Conservation (phyloP, 1,140 invertebrate genomes). For the Dendrolimus punctatus region DNA sequence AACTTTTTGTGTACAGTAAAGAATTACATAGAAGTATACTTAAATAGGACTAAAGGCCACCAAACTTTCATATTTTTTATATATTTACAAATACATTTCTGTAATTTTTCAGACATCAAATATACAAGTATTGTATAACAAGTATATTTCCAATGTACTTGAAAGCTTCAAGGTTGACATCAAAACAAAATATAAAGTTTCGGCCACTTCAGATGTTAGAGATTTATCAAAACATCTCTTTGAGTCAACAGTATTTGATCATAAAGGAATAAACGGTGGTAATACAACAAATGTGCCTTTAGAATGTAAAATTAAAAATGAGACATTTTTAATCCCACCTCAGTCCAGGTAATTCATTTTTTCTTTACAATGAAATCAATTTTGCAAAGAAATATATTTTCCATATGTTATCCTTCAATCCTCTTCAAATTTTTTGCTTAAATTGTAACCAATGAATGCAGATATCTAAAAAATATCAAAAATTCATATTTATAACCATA, state of each 20-base stretch:
- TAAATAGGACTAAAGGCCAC: too few relatives aligned
- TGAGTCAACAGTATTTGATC: slow-evolving; percentile 38
- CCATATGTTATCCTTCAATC: too few relatives aligned
- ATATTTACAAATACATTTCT: too few relatives aligned
- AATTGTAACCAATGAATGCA: too few relatives aligned
- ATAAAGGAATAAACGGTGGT: slow-evolving; percentile 36
- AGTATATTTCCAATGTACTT: slow-evolving; percentile 24
- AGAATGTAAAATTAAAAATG: slow-evolving; percentile 37
- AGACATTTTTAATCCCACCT: slow-evolving; percentile 48
- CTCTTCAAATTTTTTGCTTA: too few relatives aligned
- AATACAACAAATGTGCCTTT: slow-evolving; percentile 40
- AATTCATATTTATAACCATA: too few relatives aligned
- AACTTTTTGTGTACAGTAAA: too few relatives aligned
- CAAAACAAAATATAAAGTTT: slow-evolving; percentile 20
- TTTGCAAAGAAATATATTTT: too few relatives aligned
- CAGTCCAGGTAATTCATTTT: slow-evolving; percentile 39
- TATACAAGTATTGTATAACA: slow-evolving; percentile 30
- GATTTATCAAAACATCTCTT: slow-evolving; percentile 37
- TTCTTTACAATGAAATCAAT: too few relatives aligned
- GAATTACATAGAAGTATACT: too few relatives aligned
- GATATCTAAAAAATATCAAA: too few relatives aligned
- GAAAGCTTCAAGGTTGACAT: slow-evolving; percentile 16
- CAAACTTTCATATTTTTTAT: too few relatives aligned
- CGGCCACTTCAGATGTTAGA: slow-evolving; percentile 26
- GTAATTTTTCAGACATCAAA: slow-evolving; percentile 28